These are phyloP conservation scores for Tapirus terrestris DNA, from an alignment of 2,113 vertebrate genomes.

Conservation along the genomic window DNA sequence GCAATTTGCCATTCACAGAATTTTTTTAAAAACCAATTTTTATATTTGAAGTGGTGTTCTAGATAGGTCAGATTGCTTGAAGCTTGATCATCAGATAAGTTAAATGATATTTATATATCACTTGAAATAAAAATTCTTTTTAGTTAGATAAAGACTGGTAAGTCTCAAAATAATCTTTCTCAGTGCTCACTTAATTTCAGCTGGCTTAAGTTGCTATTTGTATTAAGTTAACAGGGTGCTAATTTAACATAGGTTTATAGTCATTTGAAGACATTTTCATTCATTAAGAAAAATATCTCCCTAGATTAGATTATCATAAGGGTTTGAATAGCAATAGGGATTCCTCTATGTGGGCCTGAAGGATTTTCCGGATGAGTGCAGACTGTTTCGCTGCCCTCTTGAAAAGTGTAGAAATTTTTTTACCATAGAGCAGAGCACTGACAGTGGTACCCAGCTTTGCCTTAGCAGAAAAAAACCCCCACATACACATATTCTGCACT, in stretches of 20 bases:
- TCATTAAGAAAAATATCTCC: constrained; percentile 77
- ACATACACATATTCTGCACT: neutral
- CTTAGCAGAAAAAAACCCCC: neutral
- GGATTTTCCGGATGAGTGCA: constrained; percentile 72
- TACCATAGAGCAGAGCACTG: neutral
- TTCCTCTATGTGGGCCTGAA: constrained; percentile 35
- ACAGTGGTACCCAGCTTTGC: neutral
- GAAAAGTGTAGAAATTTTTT: constrained; percentile 9
- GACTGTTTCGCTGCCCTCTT: constrained; percentile 23
- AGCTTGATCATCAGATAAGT: constrained; percentile 56
- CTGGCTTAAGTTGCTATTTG: constrained; percentile 76
- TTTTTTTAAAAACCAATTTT: constrained; percentile 13
- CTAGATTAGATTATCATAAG: constrained; percentile 76
- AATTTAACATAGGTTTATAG: constrained; percentile 78
- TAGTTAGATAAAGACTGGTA: constrained; percentile 60
- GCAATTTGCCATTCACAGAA: neutral
- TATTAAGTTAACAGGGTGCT: constrained; percentile 79
- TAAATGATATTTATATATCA: constrained; percentile 67
- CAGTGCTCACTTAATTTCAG: constrained; percentile 72
- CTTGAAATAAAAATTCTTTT: constrained; percentile 70
- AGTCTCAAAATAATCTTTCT: constrained; percentile 70
- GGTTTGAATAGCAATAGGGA: constrained; percentile 68
- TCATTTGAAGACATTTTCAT: constrained; percentile 76
- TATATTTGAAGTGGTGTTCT: constrained; percentile 55
- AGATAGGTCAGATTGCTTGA: constrained; percentile 49